These are phyloP conservation scores for Holotrichia oblita DNA, from an alignment of 1,140 invertebrate species.

Conservation along the genomic window DNA sequence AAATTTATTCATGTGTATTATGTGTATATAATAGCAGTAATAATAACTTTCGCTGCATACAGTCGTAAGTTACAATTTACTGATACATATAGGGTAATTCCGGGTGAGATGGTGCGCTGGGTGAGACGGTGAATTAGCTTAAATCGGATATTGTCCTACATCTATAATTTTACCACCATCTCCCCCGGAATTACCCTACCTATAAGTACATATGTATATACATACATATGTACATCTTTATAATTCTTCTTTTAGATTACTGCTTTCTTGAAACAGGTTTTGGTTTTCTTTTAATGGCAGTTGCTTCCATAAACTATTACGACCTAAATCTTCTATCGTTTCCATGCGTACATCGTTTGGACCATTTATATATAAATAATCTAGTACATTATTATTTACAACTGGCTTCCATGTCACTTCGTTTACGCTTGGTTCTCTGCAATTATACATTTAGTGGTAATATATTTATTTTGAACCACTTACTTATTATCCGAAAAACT, in stretches of 20 bases:
- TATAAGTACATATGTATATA: no score
- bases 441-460: neutral
- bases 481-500: constrained; percentile 16
- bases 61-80: no score
- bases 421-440: neutral
- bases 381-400: neutral
- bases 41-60: no score
- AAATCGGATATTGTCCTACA: no score
- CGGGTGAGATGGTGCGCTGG: no score
- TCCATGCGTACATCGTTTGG: neutral
- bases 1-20: no score
- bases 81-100: no score
- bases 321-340: constrained; percentile 9
- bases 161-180: no score
- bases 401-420: neutral
- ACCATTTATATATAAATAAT: neutral
- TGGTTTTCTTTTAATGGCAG: neutral
- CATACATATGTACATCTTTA: no score
- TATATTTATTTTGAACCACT: neutral
- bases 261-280: neutral
- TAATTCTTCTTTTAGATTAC: neutral
- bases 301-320: constrained; percentile 3
- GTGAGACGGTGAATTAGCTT: no score
- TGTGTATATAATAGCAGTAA: no score
- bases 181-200: no score